Base-by-base conservation (phyloP, 2,888 invertebrate species). In the Actias luna region DNA sequence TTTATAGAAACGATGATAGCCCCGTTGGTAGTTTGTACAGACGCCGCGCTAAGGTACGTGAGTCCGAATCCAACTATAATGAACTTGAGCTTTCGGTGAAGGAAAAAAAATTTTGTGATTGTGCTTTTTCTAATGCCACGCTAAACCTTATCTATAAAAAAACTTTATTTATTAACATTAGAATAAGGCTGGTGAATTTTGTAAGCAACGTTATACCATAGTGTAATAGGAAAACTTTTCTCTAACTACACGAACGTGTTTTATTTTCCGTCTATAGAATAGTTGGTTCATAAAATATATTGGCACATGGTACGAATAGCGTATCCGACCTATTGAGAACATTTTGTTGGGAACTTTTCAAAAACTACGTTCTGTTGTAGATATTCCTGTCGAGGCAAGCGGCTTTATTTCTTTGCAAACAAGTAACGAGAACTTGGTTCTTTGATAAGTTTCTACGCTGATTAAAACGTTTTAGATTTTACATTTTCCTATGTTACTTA, bases 321-420 rank as follows among this genome's bases (percentile, higher is more conserved):
- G 61, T 59, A 63, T 61, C 58, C 58, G 60, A 58, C 64, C 69
- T 63, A 70, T 74, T 67, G 71, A 64, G 69, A 66, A 64, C 64
- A 66, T 68, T 71, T 72, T 42, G 69, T 69, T 67, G 67, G 64
- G 52, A 72, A 74, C 69, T 72, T 73, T 66, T 66, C 67, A 69
- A 68, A 69, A 70, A 69, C 57, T 58, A 57, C 57, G 57, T 35
- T 58, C 22, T 55, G 57, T 57, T 58, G 36, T 42, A 42, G 57
- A 39, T 42, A 16, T 39, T 58, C 42, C 29, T 57, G 27, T 42
- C 29, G 61, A 31, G 60, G 46, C 50, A 58, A 66, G 59, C 18
- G 12, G 62, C 35, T 64, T 65, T 69, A 70, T 64, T 63, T 62
- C 61, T 60, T 35, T 8, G 61, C 29, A 27, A 29, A 55, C 42